Base-by-base conservation (phyloP, 1,140 invertebrate species). In the Palaemon carinicauda region DNA sequence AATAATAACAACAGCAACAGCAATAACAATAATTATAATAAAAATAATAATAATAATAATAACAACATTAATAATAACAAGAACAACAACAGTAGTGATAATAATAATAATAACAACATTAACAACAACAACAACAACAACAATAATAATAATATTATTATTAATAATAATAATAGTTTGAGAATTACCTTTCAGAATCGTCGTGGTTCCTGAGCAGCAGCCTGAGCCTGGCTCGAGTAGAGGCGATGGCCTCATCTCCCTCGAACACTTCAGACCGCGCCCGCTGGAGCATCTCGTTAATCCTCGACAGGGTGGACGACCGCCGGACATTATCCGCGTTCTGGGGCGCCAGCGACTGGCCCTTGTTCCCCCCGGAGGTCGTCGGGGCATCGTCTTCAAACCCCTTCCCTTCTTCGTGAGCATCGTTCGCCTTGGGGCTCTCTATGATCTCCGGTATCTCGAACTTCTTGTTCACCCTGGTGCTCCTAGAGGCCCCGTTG, bases 161-260 rank as follows among this genome's bases (percentile, higher is more conserved):
- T n/a, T n/a, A n/a, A n/a, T n/a, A n/a, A n/a, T n/a, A n/a, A n/a
- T n/a, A n/a, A n/a, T n/a, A n/a, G n/a, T n/a, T n/a, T n/a, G n/a
- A n/a, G n/a, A n/a, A n/a, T 79, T 31, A 86, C 83, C 83, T 86
- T 79, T 86, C 75, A 0, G 65, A 19, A 50, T 86, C 83, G 83
- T 86, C 83, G 31, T 56, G 53, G 83, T 80, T 86, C 50, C 83
- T 54, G 12, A 86, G 75, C 75, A 86, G 75, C 31, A 79, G 83
- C 54, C 83, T 10, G 24, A 86, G 41, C 27, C 73, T 41, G 51
- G 74, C 71, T 33, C 83, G n/a, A n/a, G n/a, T n/a, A 27, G 83
- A n/a, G 1, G 33, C 71, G 54, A 50, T 79, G 1, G 52, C 75
- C 27, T 86, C 83, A 15, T 86, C 83, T 0, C 83, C 83, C 75